phyloP scores from a whole-genome alignment of 2,888 invertebrate genomes.

The Amorpha juglandis region DNA sequence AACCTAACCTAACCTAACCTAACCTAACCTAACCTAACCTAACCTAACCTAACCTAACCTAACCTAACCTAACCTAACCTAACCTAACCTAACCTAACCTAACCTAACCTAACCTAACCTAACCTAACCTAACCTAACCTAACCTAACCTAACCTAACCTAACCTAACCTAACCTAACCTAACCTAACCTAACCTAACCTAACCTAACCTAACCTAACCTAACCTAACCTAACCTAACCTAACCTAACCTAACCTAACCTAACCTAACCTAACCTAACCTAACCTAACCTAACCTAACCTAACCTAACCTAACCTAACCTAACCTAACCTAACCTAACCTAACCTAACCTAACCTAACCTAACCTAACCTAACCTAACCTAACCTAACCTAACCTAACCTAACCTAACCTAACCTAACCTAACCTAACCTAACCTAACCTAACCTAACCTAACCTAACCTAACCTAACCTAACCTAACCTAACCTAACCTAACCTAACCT shows the following conservation, averaged over 20 bases:
- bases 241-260: conserved; percentile 5
- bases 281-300: conserved; percentile 5
- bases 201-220: conserved; percentile 5
- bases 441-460: conserved; percentile 5
- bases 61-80: conserved; percentile 5
- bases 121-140: conserved; percentile 5
- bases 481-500: conserved; percentile 5
- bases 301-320: conserved; percentile 1
- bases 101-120: conserved; percentile 5
- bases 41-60: conserved; percentile 5
- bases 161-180: conserved; percentile 5
- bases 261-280: conserved; percentile 5
- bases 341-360: conserved; percentile 5
- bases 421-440: conserved; percentile 5
- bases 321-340: conserved; percentile 5
- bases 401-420: conserved; percentile 5
- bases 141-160: conserved; percentile 5
- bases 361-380: conserved; percentile 5
- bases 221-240: conserved; percentile 5
- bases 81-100: conserved; percentile 5
- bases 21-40: conserved; percentile 5
- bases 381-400: conserved; percentile 5
- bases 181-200: conserved; percentile 5
- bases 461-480: conserved; percentile 5
- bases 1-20: conserved; percentile 5